Evolutionary conservation across 2,888 invertebrate genomes (phyloP).

Genomic region (Acanthoscelides obtectus): DNA sequence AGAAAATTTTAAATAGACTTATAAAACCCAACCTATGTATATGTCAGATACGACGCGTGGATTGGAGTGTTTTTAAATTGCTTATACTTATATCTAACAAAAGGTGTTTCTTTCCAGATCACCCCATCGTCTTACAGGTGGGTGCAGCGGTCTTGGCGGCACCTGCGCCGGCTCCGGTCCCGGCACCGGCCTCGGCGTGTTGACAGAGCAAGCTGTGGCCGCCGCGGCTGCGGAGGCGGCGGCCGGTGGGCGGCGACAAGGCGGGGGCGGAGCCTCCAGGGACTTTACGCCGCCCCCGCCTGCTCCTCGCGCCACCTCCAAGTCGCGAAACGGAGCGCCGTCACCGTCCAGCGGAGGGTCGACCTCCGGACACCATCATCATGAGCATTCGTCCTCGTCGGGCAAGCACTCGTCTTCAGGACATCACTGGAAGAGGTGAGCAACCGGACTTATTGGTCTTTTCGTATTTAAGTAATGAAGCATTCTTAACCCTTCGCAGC

Average conservation of each 20-base stretch:
- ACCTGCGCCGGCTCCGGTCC: constrained; percentile 23
- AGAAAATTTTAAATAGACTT: too few relatives aligned
- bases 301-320: constrained; percentile 38
- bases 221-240: constrained; percentile 43
- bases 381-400: constrained; percentile 42
- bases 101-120: constrained; percentile 27
- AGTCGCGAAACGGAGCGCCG: constrained; percentile 37
- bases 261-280: constrained; percentile 48
- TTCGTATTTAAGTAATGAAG: too few relatives aligned
- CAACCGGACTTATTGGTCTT: not conserved
- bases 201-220: constrained; percentile 54
- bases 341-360: not conserved
- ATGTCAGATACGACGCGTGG: too few relatives aligned
- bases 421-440: constrained; percentile 57
- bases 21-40: too few relatives aligned
- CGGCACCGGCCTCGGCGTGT: constrained; percentile 51
- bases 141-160: not conserved
- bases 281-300: constrained; percentile 52
- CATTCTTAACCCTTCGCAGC: too few relatives aligned
- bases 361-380: constrained; percentile 1
- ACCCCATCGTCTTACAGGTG: constrained; percentile 8
- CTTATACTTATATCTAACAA: too few relatives aligned
- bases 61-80: too few relatives aligned
- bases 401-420: constrained; percentile 17
- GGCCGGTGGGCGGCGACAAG: not conserved